A percentile compares a stretch with the other conserved stretches of the same genome.
Conservation (phyloP, 1,140 invertebrate genomes). For the Leptoteleia sp. region DNA sequence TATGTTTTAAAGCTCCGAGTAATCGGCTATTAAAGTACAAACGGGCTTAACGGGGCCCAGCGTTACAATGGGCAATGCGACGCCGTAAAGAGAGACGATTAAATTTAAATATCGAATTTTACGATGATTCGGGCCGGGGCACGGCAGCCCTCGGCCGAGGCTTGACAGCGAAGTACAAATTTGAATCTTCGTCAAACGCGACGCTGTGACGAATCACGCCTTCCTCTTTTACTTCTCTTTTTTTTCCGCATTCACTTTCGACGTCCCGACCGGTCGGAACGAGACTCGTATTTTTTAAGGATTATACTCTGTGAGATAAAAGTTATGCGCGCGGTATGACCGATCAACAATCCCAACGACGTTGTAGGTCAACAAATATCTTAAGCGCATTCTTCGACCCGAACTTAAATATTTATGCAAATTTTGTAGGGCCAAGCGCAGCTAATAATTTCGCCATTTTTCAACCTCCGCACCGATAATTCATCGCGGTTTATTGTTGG, state of each 20-base stretch:
- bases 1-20: slow-evolving; percentile 78
- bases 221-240: slow-evolving; percentile 34
- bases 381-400: slow-evolving; percentile 20
- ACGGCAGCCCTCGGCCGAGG: slow-evolving; percentile 34
- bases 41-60: slow-evolving; percentile 61
- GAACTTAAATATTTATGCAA: slow-evolving; percentile 33
- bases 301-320: slow-evolving; percentile 49
- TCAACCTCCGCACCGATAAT: no score
- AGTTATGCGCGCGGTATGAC: slow-evolving; percentile 44
- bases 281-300: slow-evolving; percentile 39
- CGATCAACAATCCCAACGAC: slow-evolving; percentile 38
- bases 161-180: slow-evolving; percentile 59
- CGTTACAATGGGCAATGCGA: slow-evolving; percentile 71
- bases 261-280: slow-evolving; percentile 23
- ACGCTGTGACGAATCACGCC: slow-evolving; percentile 59
- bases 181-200: slow-evolving; percentile 64
- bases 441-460: no score
- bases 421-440: no score
- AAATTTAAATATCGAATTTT: slow-evolving; percentile 81
- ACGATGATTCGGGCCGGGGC: slow-evolving; percentile 76
- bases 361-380: slow-evolving; percentile 43
- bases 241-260: slow-evolving; percentile 27
- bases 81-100: slow-evolving; percentile 77
- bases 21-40: slow-evolving; percentile 79
- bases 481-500: no score